These are phyloP conservation scores for Marasmarcha lunaedactyla DNA, from an alignment of 2,888 invertebrate species.

Conservation along the genomic window DNA sequence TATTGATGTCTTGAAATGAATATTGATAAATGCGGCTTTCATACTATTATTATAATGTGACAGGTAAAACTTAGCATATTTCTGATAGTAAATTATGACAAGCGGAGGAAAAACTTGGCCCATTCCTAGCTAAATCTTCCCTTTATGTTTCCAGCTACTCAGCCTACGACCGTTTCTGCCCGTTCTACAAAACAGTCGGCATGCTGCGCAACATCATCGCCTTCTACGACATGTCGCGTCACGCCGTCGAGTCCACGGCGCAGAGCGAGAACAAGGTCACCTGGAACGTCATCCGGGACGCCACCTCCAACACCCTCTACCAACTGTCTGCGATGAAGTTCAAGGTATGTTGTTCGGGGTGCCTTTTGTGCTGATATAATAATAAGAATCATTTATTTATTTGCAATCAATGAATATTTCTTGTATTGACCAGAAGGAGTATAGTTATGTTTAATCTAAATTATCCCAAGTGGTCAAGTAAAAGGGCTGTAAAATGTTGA, in stretches of 20 bases:
- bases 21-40: no score
- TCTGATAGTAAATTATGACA: no score
- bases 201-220: conserved; percentile 98
- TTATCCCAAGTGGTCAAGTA: no score
- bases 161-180: conserved; percentile 96
- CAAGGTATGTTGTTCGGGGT: conserved; percentile 85
- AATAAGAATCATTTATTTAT: no score
- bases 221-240: conserved; percentile 98
- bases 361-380: not conserved
- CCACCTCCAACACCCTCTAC: conserved; percentile 96
- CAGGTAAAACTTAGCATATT: no score
- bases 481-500: no score
- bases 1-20: no score
- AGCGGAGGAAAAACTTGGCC: no score
- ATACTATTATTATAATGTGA: no score
- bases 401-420: not conserved
- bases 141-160: conserved; percentile 82
- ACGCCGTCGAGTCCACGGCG: conserved; percentile 97
- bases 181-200: conserved; percentile 99
- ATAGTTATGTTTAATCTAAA: no score
- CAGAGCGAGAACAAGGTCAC: conserved; percentile 98
- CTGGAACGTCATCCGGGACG: conserved; percentile 97
- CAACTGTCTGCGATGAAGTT: conserved; percentile 99
- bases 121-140: not conserved
- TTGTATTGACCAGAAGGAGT: no score